These are phyloP conservation scores for Donacobius atricapilla DNA, from an alignment of 2,113 vertebrate genomes.

Conservation along the genomic window DNA sequence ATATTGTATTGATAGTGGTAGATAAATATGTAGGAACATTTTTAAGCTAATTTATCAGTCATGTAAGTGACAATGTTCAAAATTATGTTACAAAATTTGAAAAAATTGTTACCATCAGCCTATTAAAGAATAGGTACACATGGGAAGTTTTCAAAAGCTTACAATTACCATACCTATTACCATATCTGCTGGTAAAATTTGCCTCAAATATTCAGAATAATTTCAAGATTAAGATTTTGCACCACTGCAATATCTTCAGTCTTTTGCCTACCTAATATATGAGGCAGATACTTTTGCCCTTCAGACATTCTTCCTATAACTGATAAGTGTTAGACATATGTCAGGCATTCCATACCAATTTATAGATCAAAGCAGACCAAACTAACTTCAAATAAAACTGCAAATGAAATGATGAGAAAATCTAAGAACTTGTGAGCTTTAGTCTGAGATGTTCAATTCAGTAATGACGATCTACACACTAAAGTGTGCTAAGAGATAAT, in stretches of 20 bases:
- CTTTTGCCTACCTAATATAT: background rate
- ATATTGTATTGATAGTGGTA: background rate
- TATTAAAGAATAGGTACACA: background rate
- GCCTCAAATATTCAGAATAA: background rate
- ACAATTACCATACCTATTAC: background rate
- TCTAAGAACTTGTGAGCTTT: background rate
- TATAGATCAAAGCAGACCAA: background rate
- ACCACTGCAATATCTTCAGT: background rate
- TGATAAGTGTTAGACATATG: background rate
- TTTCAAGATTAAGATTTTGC: background rate
- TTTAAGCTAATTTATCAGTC: background rate
- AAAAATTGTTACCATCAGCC: background rate
- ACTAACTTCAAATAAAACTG: background rate
- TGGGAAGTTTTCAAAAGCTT: background rate
- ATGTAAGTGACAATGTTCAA: background rate
- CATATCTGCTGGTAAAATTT: background rate
- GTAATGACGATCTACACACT: background rate
- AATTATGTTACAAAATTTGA: background rate
- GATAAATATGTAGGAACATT: background rate
- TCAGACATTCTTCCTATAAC: background rate
- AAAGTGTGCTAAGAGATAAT: background rate
- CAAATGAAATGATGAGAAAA: background rate
- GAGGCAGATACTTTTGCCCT: background rate
- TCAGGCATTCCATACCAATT: background rate
- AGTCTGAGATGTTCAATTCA: background rate